phyloP scores from a whole-genome alignment of 2,888 invertebrate species.

The Priocnemis perturbator region DNA sequence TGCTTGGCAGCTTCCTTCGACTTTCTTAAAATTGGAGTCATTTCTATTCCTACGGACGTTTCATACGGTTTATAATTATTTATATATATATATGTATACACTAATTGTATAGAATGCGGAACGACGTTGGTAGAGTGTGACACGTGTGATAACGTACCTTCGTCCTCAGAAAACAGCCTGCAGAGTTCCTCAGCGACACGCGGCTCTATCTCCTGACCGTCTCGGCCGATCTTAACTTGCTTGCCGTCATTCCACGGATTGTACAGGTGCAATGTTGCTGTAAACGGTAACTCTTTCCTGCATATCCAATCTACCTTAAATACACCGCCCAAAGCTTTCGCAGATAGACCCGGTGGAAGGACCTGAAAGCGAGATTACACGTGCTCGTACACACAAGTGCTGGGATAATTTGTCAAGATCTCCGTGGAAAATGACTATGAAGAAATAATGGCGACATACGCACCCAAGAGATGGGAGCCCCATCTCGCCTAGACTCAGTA shows the following conservation, averaged over 20 bases:
- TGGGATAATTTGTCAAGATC: slow-evolving; percentile 8
- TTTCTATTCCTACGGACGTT: slow-evolving; percentile 80
- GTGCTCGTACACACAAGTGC: too few relatives aligned
- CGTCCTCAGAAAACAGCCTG: slow-evolving; percentile 94
- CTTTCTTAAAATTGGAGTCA: slow-evolving; percentile 90
- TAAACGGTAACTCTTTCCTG: slow-evolving; percentile 94
- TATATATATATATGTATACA: too few relatives aligned
- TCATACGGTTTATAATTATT: background rate
- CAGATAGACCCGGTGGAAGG: slow-evolving; percentile 93
- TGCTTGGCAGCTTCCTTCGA: slow-evolving; percentile 89
- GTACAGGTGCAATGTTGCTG: slow-evolving; percentile 92
- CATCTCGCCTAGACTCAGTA: slow-evolving; percentile 92
- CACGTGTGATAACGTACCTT: slow-evolving; percentile 75
- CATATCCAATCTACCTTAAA: slow-evolving; percentile 99
- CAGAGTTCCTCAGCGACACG: slow-evolving; percentile 96
- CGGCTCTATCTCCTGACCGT: slow-evolving; percentile 98
- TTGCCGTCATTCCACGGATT: slow-evolving; percentile 99
- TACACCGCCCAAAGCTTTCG: slow-evolving; percentile 95
- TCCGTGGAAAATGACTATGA: background rate
- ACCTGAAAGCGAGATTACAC: slow-evolving; percentile 69
- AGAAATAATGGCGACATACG: slow-evolving; percentile 1
- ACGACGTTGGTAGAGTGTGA: too few relatives aligned
- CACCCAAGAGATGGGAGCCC: slow-evolving; percentile 93
- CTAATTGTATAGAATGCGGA: background rate
- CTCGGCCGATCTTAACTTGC: slow-evolving; percentile 98